Conservation (phyloP, 2,113 vertebrate species). For the Cyanoramphus novaezelandiae region DNA sequence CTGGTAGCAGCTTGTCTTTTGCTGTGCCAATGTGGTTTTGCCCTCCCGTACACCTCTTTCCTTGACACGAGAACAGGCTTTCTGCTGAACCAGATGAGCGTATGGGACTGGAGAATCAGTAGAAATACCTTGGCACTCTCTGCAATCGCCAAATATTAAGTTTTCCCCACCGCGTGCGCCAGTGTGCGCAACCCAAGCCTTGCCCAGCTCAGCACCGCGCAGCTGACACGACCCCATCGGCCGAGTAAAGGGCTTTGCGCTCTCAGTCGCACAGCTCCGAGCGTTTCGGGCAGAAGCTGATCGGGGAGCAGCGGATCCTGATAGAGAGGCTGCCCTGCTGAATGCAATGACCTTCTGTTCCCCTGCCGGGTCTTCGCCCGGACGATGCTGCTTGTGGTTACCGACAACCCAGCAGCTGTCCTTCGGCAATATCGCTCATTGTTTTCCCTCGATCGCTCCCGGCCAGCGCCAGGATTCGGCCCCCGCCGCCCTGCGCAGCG, state of each 20-base stretch:
- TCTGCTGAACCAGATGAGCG: accelerated
- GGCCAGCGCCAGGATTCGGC: background rate
- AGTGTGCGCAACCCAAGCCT: background rate
- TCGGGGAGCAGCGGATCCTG: background rate
- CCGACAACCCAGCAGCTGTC: background rate
- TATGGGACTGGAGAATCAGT: background rate
- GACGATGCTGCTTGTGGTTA: background rate
- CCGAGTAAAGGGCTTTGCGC: background rate
- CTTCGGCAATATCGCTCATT: too few species aligned
- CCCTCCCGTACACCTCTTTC: background rate
- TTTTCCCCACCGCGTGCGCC: background rate
- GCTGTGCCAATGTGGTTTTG: background rate
- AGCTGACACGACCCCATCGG: background rate
- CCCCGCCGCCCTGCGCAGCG: background rate
- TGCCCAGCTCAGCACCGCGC: background rate
- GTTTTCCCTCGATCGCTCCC: too few species aligned
- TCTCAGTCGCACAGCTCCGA: background rate
- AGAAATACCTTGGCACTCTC: background rate
- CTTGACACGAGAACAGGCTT: accelerated
- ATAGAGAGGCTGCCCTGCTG: background rate
- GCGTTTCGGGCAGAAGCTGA: background rate
- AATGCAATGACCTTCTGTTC: background rate
- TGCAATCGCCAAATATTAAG: background rate
- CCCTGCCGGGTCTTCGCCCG: background rate
- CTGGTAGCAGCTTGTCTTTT: background rate